A percentile compares a stretch with the other conserved stretches of the same genome.
Evolutionary conservation across 2,888 invertebrate species (phyloP).

Genomic region (Allacma fusca): DNA sequence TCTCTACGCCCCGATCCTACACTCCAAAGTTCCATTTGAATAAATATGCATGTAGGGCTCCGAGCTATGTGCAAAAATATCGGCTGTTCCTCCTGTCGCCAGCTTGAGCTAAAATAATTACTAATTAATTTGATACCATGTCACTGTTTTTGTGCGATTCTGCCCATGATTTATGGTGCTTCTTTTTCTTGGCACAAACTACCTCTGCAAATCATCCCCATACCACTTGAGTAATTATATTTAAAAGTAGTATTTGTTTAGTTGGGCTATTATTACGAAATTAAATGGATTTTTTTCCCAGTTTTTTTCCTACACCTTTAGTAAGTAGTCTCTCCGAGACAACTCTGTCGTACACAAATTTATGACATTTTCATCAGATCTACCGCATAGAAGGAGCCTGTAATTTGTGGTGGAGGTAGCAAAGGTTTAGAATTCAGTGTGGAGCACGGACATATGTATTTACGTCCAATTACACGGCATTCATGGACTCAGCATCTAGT

Average conservation of each 20-base stretch:
- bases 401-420: no score
- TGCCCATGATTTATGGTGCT: not conserved
- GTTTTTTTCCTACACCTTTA: no score
- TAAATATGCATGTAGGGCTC: no score
- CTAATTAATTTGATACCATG: constrained; percentile 2
- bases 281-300: no score
- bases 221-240: not conserved
- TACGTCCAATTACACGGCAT: no score
- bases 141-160: not conserved
- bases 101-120: not conserved
- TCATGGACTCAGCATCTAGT: no score
- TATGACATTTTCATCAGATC: not conserved
- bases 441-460: no score
- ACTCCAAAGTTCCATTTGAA: no score
- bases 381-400: not conserved
- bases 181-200: not conserved
- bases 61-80: no score
- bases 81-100: not conserved
- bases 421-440: no score
- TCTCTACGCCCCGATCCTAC: not conserved
- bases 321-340: not conserved
- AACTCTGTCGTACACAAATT: not conserved
- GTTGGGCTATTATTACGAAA: no score
- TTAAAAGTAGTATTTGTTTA: not conserved
- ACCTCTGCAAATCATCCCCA: not conserved